Evolutionary conservation across 1,140 invertebrate genomes (phyloP).

Genomic region (Meloidogyne chitwoodi): DNA sequence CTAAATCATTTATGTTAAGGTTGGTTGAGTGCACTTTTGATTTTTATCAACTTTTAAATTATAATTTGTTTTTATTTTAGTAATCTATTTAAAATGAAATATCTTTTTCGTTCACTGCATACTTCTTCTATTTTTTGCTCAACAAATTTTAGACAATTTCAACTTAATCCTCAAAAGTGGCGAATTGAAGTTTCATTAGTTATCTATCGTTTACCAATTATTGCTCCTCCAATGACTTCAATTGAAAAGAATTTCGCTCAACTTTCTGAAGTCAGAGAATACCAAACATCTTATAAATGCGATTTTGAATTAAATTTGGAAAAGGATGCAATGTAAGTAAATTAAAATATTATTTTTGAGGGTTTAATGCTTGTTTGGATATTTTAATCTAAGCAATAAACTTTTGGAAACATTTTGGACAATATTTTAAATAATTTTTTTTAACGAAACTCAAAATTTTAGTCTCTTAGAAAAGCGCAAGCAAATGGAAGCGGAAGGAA

Average conservation of each 20-base stretch:
- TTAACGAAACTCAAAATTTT: too few relatives aligned
- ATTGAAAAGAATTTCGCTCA: conserved; percentile 37
- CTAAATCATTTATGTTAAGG: too few relatives aligned
- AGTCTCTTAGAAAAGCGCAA: conserved; percentile 47
- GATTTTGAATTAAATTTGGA: conserved; percentile 47
- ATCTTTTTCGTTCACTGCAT: not conserved
- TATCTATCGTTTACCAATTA: conserved; percentile 38
- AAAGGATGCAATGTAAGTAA: conserved; percentile 46
- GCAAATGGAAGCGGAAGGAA: conserved; percentile 48
- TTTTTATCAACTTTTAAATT: too few relatives aligned
- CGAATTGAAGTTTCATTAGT: conserved; percentile 15
- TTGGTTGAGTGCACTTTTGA: too few relatives aligned
- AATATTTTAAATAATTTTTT: too few relatives aligned
- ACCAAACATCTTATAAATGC: conserved; percentile 40
- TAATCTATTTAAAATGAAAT: not conserved
- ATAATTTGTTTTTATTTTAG: too few relatives aligned
- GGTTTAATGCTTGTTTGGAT: too few relatives aligned
- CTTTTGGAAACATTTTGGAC: too few relatives aligned
- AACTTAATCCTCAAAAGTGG: conserved; percentile 8
- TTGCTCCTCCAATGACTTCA: conserved; percentile 50
- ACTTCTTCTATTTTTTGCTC: not conserved
- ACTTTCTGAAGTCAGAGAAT: conserved; percentile 25
- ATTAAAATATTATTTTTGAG: not conserved
- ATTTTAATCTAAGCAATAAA: too few relatives aligned
- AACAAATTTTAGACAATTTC: not conserved